phyloP scores from a whole-genome alignment of 2,113 vertebrate genomes.

The Lichenostomus cassidix region DNA sequence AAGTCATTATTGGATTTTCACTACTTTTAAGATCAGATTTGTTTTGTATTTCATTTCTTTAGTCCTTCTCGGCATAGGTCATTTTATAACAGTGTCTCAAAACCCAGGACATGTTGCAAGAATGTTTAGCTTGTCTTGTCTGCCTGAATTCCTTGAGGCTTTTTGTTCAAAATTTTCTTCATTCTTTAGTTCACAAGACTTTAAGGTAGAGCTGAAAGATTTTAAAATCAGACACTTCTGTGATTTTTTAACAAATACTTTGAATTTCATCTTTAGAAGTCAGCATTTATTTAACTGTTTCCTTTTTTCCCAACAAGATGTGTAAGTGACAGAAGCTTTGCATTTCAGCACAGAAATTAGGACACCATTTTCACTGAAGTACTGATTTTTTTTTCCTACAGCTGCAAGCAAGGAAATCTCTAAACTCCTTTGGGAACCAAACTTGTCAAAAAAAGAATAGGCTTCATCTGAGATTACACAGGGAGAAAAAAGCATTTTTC shows the following conservation, averaged over 20 bases:
- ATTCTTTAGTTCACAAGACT: background rate
- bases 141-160: conserved; percentile 1
- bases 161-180: conserved; percentile 1
- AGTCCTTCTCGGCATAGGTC: background rate
- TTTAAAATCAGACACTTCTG: background rate
- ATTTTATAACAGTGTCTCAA: background rate
- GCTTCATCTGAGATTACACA: background rate
- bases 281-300: background rate
- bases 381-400: background rate
- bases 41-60: background rate
- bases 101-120: background rate
- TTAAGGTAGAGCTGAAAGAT: background rate
- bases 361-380: background rate
- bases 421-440: background rate
- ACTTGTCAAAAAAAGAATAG: background rate
- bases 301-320: background rate
- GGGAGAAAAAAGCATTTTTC: conserved; percentile 6
- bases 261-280: conserved; percentile 4
- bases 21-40: background rate
- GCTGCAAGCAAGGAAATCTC: background rate
- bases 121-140: conserved; percentile 3
- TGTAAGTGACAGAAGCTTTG: background rate
- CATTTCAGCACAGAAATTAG: conserved; percentile 28
- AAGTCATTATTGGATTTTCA: background rate
- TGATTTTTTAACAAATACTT: background rate